Evolutionary conservation across 2,113 vertebrate genomes (phyloP).

Genomic region (Isurus oxyrinchus): DNA sequence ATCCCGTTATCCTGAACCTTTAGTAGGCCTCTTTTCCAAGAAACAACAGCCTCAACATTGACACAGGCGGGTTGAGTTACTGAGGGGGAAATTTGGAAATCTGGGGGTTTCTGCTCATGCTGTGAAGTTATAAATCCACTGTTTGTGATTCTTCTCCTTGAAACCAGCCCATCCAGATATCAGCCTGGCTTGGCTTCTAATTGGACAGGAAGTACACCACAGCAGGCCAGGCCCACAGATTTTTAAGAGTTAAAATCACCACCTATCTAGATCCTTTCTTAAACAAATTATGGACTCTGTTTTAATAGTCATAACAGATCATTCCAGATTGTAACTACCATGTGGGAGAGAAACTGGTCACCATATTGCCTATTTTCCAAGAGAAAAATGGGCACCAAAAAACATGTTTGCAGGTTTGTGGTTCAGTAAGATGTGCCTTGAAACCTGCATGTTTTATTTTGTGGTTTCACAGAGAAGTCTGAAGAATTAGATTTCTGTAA

Average conservation of each 20-base stretch:
- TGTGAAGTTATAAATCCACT: neutral
- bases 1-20: neutral
- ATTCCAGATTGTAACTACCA: neutral
- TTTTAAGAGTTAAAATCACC: no score
- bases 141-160: no score
- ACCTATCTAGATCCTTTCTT: neutral
- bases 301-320: neutral
- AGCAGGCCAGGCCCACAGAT: no score
- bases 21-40: neutral
- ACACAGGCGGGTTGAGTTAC: neutral
- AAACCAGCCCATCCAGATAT: no score
- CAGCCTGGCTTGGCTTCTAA: no score
- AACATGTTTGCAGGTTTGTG: neutral
- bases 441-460: neutral
- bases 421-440: neutral
- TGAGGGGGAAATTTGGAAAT: neutral
- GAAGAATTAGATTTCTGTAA: neutral
- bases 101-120: neutral
- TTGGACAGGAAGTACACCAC: no score
- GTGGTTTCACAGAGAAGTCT: neutral
- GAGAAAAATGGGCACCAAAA: neutral
- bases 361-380: no score
- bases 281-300: neutral
- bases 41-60: neutral
- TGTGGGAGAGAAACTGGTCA: no score